These are phyloP conservation scores for Parasteatoda tepidariorum DNA, from an alignment of 1,140 invertebrate genomes.

Conservation along the genomic window DNA sequence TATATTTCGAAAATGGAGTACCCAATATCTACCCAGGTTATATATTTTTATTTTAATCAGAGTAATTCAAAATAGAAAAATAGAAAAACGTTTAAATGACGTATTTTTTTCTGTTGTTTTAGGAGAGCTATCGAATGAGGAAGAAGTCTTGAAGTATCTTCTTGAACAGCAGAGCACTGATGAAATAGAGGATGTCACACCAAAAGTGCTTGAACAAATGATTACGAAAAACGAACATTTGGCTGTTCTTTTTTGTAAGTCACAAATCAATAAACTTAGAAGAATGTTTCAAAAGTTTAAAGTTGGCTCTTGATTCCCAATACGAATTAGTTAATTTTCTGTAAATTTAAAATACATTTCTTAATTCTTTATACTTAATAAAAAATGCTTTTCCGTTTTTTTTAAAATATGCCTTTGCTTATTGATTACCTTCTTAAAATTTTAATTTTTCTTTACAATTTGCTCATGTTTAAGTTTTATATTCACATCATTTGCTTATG, in stretches of 20 bases:
- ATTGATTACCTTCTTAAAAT: too few species aligned
- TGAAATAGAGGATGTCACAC: slow-evolving; percentile 94
- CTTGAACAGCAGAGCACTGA: slow-evolving; percentile 77
- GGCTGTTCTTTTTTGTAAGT: slow-evolving; percentile 93
- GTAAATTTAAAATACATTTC: too few species aligned
- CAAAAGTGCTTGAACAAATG: slow-evolving; percentile 91
- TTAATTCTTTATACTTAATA: too few species aligned
- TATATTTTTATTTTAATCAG: not conserved
- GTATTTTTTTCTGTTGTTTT: slow-evolving; percentile 62
- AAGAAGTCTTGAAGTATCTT: slow-evolving; percentile 65
- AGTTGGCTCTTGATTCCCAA: too few species aligned
- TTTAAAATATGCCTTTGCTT: too few species aligned
- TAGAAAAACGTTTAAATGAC: not conserved
- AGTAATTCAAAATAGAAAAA: not conserved
- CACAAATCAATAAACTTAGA: too few species aligned
- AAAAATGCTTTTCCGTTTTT: too few species aligned
- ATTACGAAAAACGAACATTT: slow-evolving; percentile 89
- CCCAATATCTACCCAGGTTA: slow-evolving; percentile 90
- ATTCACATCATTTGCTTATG: too few species aligned
- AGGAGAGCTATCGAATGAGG: slow-evolving; percentile 65
- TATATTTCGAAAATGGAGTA: slow-evolving; percentile 91
- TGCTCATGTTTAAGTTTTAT: too few species aligned
- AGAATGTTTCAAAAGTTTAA: too few species aligned
- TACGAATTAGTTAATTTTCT: too few species aligned
- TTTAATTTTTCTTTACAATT: too few species aligned